These are phyloP conservation scores for Monochamus saltuarius DNA, from an alignment of 1,140 invertebrate species.

Conservation along the genomic window DNA sequence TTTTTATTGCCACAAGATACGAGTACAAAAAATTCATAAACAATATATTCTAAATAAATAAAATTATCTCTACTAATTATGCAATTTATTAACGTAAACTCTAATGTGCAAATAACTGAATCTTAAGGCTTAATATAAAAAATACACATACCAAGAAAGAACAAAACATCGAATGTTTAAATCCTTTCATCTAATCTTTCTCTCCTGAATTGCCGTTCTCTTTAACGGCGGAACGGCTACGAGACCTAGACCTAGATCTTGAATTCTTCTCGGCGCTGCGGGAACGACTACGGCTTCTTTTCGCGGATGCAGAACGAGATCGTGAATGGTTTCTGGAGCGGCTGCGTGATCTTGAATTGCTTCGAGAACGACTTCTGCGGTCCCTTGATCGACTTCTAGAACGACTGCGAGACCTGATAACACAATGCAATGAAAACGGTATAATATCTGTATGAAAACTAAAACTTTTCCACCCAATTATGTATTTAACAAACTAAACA, in stretches of 20 bases:
- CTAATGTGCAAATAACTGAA: too few relatives aligned
- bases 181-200: neutral
- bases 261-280: conserved; percentile 39
- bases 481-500: neutral
- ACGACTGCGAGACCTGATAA: conserved; percentile 56
- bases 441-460: too few relatives aligned
- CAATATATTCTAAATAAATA: too few relatives aligned
- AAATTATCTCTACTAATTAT: too few relatives aligned
- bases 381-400: conserved; percentile 53
- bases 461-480: neutral
- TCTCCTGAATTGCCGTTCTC: conserved; percentile 37
- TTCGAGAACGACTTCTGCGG: conserved; percentile 48
- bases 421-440: conserved; percentile 12
- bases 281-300: conserved; percentile 46
- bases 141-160: too few relatives aligned
- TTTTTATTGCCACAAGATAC: too few relatives aligned
- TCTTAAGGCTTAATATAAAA: too few relatives aligned
- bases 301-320: conserved; percentile 45
- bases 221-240: conserved; percentile 42
- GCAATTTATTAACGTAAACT: too few relatives aligned
- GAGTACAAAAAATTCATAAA: too few relatives aligned
- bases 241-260: conserved; percentile 40
- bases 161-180: neutral
- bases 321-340: conserved; percentile 48
- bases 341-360: conserved; percentile 49